These are phyloP conservation scores for Onychostoma macrolepis DNA, from an alignment of 2,113 vertebrate species.

Conservation along the genomic window DNA sequence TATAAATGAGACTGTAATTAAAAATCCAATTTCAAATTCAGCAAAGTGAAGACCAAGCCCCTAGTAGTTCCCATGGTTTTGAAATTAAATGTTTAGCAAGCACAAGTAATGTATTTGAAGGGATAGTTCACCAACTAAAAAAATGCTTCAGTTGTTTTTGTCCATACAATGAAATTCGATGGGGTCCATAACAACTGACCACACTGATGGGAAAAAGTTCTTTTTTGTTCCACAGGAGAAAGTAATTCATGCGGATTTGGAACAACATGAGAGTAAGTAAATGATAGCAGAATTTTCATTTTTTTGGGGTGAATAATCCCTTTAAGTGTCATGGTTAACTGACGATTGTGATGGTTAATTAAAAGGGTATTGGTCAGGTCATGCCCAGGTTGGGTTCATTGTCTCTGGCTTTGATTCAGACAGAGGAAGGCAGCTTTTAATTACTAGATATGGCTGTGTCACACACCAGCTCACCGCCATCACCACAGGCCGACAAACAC, in stretches of 20 bases:
- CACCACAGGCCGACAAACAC: constrained; percentile 40
- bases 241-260: neutral
- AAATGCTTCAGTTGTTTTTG: neutral
- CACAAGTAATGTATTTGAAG: neutral
- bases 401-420: constrained; percentile 7
- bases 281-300: neutral
- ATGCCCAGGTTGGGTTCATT: neutral
- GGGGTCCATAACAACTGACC: neutral
- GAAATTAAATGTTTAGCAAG: neutral
- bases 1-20: constrained; percentile 21
- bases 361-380: neutral
- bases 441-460: constrained; percentile 30
- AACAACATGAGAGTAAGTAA: neutral
- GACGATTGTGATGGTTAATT: neutral
- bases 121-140: neutral
- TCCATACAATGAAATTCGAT: neutral
- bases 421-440: constrained; percentile 30
- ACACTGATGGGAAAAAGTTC: neutral
- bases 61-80: neutral
- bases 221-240: neutral
- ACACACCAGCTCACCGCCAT: constrained; percentile 43
- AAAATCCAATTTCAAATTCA: constrained; percentile 7
- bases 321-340: neutral
- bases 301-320: neutral
- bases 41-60: neutral